Evolutionary conservation across 2,888 invertebrate genomes (phyloP).

Genomic region (Phengaris alcon): DNA sequence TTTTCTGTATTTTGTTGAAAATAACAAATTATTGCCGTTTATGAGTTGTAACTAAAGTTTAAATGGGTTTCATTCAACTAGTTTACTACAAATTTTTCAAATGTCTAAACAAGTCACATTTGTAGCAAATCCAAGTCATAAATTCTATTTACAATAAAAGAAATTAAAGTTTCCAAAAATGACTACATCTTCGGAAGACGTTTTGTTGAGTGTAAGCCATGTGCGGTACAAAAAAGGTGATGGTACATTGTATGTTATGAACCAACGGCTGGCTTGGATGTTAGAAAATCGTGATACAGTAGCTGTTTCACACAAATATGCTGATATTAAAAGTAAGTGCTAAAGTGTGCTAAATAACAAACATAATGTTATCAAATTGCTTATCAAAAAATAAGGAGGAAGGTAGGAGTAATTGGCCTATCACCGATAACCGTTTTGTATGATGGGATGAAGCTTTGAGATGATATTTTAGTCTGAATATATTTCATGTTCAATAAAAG

Average conservation of each 20-base stretch:
- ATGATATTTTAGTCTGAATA: too few species aligned
- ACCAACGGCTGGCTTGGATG: slow-evolving; percentile 97
- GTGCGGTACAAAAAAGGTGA: slow-evolving; percentile 98
- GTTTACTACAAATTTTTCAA: background rate
- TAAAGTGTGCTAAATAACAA: background rate
- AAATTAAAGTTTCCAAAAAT: slow-evolving; percentile 57
- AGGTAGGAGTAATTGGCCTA: too few species aligned
- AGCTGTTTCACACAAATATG: slow-evolving; percentile 94
- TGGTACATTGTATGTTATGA: slow-evolving; percentile 97
- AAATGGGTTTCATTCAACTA: background rate
- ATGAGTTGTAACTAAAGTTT: background rate
- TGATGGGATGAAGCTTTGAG: too few species aligned
- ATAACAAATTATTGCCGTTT: background rate
- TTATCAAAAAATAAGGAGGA: too few species aligned
- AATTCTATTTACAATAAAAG: background rate
- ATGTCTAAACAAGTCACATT: background rate
- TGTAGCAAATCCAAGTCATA: background rate
- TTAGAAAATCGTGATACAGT: slow-evolving; percentile 94
- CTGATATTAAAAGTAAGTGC: slow-evolving; percentile 94
- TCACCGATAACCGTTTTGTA: too few species aligned
- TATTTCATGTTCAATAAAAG: too few species aligned
- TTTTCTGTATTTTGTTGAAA: background rate
- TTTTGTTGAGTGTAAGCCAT: slow-evolving; percentile 93
- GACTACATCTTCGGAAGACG: slow-evolving; percentile 96
- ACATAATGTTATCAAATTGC: too few species aligned